A percentile compares a stretch with the other conserved stretches of the same genome.
Conservation (phyloP, 2,888 invertebrate species). For the Lordiphosa fenestrarum region DNA sequence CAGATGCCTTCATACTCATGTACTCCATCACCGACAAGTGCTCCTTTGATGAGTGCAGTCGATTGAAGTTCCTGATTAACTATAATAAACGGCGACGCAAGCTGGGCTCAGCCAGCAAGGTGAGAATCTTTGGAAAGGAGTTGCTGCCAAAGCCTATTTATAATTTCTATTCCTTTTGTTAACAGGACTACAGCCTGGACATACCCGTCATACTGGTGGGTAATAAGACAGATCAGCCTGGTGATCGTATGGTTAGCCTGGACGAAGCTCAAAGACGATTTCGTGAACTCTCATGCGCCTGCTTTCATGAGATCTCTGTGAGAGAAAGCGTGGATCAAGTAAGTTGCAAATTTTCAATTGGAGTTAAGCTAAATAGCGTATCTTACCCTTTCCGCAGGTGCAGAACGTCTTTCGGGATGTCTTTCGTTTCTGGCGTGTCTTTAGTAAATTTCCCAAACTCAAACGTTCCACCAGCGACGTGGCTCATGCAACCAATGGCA, state of each 20-base stretch:
- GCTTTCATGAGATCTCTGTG: constrained; percentile 92
- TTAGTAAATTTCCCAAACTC: constrained; percentile 85
- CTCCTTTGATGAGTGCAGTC: constrained; percentile 92
- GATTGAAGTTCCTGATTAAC: constrained; percentile 90
- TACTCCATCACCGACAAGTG: constrained; percentile 94
- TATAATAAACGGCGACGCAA: constrained; percentile 88
- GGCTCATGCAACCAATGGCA: constrained; percentile 80
- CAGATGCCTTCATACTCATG: constrained; percentile 92
- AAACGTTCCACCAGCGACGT: constrained; percentile 83
- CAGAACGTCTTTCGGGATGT: constrained; percentile 88
- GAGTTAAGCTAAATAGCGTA: too few relatives aligned
- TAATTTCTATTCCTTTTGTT: background rate
- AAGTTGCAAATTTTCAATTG: constrained; percentile 33
- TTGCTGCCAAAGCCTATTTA: background rate
- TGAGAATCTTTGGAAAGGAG: constrained; percentile 65
- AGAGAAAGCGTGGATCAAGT: constrained; percentile 91
- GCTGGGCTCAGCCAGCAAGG: constrained; percentile 83
- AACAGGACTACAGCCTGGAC: constrained; percentile 83
- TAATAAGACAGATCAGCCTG: constrained; percentile 89
- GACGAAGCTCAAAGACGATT: constrained; percentile 88
- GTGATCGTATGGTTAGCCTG: constrained; percentile 89
- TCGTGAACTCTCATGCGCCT: constrained; percentile 89
- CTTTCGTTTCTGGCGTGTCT: constrained; percentile 87
- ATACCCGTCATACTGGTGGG: constrained; percentile 90
- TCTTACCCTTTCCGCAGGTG: constrained; percentile 81